phyloP scores from a whole-genome alignment of 2,888 invertebrate species.

The Apomyelois bistriatella region DNA sequence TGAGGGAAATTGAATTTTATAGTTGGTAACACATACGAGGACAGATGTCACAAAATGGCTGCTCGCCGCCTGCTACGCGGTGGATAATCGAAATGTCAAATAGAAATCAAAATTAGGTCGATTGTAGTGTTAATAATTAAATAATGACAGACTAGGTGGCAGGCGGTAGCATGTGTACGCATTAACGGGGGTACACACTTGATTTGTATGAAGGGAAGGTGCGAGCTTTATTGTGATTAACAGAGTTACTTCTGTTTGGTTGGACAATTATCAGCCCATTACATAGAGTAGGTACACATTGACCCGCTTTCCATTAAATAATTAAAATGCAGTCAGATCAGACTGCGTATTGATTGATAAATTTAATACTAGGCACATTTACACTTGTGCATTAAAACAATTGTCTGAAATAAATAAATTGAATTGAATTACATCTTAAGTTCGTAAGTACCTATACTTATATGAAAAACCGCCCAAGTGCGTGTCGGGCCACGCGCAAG shows the following conservation, averaged over 20 bases:
- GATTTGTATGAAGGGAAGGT: constrained; percentile 54
- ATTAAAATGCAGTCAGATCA: constrained; percentile 56
- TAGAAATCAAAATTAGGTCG: constrained; percentile 80
- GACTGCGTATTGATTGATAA: constrained; percentile 37
- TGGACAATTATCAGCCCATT: constrained; percentile 77
- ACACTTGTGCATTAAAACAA: neutral
- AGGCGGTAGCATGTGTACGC: constrained; percentile 47
- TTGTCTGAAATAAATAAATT: no score
- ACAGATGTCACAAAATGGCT: constrained; percentile 78
- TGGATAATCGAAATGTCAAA: constrained; percentile 76
- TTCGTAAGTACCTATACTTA: no score
- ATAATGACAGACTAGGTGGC: constrained; percentile 60
- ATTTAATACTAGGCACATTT: no score
- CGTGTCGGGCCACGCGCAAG: no score
- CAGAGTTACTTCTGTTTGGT: constrained; percentile 75
- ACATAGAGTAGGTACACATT: constrained; percentile 59
- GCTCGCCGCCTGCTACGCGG: constrained; percentile 62
- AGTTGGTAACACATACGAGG: constrained; percentile 76
- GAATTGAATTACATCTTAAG: no score
- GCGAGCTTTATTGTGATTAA: constrained; percentile 71
- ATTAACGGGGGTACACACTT: constrained; percentile 41
- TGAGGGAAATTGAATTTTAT: constrained; percentile 80
- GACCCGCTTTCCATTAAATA: constrained; percentile 62
- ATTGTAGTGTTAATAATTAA: constrained; percentile 79
- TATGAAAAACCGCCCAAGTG: no score